phyloP scores from a whole-genome alignment of 2,797 vertebrate genomes.

The Vespertilio murinus region DNA sequence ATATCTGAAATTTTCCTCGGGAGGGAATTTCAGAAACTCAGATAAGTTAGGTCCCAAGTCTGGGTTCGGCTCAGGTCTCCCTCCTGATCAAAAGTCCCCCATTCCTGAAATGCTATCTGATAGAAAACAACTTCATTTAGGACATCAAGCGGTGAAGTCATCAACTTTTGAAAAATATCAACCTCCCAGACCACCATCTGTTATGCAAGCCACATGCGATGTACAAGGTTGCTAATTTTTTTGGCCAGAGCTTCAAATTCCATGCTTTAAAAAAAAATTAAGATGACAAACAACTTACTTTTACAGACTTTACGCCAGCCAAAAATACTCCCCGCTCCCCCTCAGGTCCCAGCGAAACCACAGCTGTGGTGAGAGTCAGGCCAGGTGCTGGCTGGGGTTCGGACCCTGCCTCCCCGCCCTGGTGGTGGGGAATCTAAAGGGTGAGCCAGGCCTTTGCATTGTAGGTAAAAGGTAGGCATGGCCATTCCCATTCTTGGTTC shows the following conservation, averaged over 20 bases:
- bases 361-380: not conserved
- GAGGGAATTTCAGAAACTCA: conserved; percentile 72
- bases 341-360: conserved; percentile 35
- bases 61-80: conserved; percentile 73
- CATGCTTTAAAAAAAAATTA: conserved; percentile 76
- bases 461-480: conserved; percentile 34
- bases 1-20: conserved; percentile 51
- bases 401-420: not conserved
- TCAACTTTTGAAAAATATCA: conserved; percentile 74
- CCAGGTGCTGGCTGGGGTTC: not conserved
- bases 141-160: conserved; percentile 78
- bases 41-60: conserved; percentile 64
- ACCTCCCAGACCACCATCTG: conserved; percentile 77
- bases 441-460: not conserved
- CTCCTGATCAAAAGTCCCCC: conserved; percentile 71
- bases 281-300: conserved; percentile 83
- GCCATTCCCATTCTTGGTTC: not conserved
- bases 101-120: conserved; percentile 73
- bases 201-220: conserved; percentile 78
- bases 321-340: conserved; percentile 66
- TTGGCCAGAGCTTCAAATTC: conserved; percentile 82
- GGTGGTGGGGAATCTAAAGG: not conserved
- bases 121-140: conserved; percentile 73
- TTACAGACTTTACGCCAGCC: conserved; percentile 71
- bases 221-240: conserved; percentile 72